Evolutionary conservation across 92 coral and sea anemone species (phyloP), one percentile per base, ranked within the genome.

Genomic region (Zoanthus sociatus): DNA sequence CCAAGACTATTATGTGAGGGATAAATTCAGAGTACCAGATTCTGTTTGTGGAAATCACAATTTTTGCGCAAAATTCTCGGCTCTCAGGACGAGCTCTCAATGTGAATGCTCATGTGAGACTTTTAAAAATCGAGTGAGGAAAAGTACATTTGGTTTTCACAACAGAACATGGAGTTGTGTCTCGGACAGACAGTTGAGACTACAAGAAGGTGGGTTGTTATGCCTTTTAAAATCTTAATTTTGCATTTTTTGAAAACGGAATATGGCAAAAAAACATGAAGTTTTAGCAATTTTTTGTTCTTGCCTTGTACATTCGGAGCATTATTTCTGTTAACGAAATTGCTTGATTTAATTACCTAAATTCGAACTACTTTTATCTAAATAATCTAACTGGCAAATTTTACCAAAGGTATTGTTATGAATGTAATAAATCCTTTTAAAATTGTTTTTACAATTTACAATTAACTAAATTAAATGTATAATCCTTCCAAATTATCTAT

Each of bases 21-120:
- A 81, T 47, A 74, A 81, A 6, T 81, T 81, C 21, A 67, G 30
- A 21, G 14, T 81, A 9, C 63, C 85, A 1, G 5, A 14, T 47
- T 66, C 75, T 11, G 4, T 45, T 51, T 81, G 85, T 81, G 61
- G 46, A 66, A 46, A 31, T 46, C 70, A 14, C 7, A 11, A 64
- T 67, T n/a, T 64, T 6, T 81, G 85, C 17, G 46, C 50, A 0
- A 81, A 66, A 13, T 81, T 81, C 66, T 44, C 76, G 16, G 76
- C 85, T 64, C 1, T 48, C n/a, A 81, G 45, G 13, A 31, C 46
- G 47, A n/a, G 45, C 21, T 4, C 54, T 37, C 1, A 6, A 17
- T 81, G 85, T 7, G 74, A 68, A 0, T 81, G 85, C 21, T 42
- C 61, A 14, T 81, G 85, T 11, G 85, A 66, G 26, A 46, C 44